Evolutionary conservation across 1,140 invertebrate species (phyloP).

Genomic region (Drosophila pallidifrons): DNA sequence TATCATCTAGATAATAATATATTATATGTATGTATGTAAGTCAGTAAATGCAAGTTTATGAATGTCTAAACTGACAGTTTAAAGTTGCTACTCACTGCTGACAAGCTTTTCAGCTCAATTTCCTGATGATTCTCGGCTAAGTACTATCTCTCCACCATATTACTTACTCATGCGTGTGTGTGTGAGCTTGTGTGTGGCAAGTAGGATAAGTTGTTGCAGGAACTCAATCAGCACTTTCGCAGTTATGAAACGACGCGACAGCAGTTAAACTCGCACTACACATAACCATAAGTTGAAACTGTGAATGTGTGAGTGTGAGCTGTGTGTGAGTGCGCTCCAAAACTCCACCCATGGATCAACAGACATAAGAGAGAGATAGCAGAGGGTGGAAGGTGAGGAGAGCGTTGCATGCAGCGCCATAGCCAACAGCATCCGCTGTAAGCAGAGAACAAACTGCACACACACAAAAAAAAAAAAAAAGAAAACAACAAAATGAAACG

Average conservation of each 20-base stretch:
- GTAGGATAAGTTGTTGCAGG: constrained; percentile 39
- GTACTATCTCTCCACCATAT: constrained; percentile 10
- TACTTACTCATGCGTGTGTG: not conserved
- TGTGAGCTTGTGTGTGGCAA: constrained; percentile 15
- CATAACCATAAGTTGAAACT: constrained; percentile 8
- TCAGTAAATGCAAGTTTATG: not conserved
- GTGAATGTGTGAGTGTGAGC: not conserved
- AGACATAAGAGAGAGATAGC: constrained; percentile 24
- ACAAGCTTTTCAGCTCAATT: constrained; percentile 38
- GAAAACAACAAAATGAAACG: constrained; percentile 41
- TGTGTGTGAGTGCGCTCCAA: not conserved
- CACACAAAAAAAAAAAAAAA: no score
- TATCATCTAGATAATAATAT: no score
- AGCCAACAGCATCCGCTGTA: constrained; percentile 57
- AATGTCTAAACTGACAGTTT: not conserved
- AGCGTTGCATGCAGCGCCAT: constrained; percentile 3
- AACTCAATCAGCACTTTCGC: constrained; percentile 51
- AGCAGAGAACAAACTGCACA: constrained; percentile 33
- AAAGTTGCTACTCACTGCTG: not conserved
- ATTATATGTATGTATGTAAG: no score
- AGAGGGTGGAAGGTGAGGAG: not conserved
- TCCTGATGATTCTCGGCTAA: constrained; percentile 17
- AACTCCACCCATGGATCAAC: constrained; percentile 36
- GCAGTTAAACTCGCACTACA: constrained; percentile 13
- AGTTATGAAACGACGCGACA: constrained; percentile 39